Percentiles rank a stretch among this genome's conserved stretches.
phyloP scores from a whole-genome alignment of 2,797 vertebrate species.

The Brotula barbata region DNA sequence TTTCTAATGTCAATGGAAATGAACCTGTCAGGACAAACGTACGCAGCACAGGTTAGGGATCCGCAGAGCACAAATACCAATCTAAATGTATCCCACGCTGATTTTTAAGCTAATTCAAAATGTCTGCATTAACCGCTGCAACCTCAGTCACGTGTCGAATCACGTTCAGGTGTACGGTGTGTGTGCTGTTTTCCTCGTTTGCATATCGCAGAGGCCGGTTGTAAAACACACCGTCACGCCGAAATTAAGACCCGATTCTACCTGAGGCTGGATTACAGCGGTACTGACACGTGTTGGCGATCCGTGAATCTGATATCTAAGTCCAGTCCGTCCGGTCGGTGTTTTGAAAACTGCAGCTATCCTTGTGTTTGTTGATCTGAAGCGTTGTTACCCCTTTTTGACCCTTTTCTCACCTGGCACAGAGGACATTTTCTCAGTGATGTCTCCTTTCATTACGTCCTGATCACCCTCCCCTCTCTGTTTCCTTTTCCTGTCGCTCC shows the following conservation, averaged over 20 bases:
- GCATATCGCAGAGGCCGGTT: no score
- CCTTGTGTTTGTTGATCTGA: constrained; percentile 9
- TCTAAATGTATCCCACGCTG: neutral
- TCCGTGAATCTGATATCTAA: no score
- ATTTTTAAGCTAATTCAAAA: constrained; percentile 7
- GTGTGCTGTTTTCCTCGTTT: no score
- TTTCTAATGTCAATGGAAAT: constrained; percentile 39
- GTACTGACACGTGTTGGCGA: no score
- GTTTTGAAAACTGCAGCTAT: neutral
- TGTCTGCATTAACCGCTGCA: no score
- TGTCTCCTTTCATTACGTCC: constrained; percentile 58
- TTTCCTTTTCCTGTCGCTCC: constrained; percentile 36
- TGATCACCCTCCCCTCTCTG: constrained; percentile 29
- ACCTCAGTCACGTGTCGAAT: no score
- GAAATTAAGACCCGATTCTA: no score
- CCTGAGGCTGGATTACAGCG: no score
- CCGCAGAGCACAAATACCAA: neutral
- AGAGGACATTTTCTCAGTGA: constrained; percentile 48
- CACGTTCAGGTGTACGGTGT: no score
- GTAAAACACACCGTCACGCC: no score
- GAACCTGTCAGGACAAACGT: constrained; percentile 27
- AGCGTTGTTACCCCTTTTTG: constrained; percentile 38
- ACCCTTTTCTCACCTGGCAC: constrained; percentile 39
- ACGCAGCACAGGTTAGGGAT: constrained; percentile 1
- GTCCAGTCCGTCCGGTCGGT: no score